A percentile compares a stretch with the other conserved stretches of the same genome.
Evolutionary conservation across 2,888 invertebrate genomes (phyloP).

Genomic region (Dione vanillae): DNA sequence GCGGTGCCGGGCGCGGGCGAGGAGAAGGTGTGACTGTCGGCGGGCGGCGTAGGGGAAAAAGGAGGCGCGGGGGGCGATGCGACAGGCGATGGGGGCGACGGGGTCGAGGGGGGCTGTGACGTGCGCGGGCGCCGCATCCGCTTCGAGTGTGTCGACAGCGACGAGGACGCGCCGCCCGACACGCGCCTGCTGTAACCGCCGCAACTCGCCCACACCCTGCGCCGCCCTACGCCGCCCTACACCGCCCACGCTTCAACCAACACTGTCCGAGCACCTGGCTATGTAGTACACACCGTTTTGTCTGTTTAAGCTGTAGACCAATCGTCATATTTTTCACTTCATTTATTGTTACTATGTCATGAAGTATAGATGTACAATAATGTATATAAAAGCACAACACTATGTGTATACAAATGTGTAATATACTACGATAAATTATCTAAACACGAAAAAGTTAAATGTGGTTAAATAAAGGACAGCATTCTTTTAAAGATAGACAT

Average conservation of each 20-base stretch:
- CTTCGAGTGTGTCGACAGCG: slow-evolving; percentile 75
- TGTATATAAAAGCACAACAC: neutral
- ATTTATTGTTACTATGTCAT: neutral
- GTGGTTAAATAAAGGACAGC: neutral
- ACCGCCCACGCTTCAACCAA: neutral
- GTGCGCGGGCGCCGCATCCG: slow-evolving; percentile 66
- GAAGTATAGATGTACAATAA: neutral
- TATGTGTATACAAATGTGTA: neutral
- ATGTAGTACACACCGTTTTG: too few relatives aligned
- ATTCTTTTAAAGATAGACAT: slow-evolving; percentile 6
- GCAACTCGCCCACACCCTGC: slow-evolving; percentile 46
- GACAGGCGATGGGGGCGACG: slow-evolving; percentile 35
- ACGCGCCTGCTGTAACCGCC: slow-evolving; percentile 62
- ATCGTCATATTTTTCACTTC: slow-evolving; percentile 9
- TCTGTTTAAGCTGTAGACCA: neutral
- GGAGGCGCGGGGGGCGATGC: slow-evolving; percentile 33
- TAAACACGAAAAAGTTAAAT: neutral
- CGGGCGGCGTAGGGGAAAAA: slow-evolving; percentile 65
- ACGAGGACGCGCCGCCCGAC: slow-evolving; percentile 72
- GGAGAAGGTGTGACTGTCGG: slow-evolving; percentile 93
- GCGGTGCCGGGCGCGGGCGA: slow-evolving; percentile 87
- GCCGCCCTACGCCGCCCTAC: slow-evolving; percentile 37
- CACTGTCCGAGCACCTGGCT: too few relatives aligned
- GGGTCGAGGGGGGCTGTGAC: slow-evolving; percentile 46
- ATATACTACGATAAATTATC: slow-evolving; percentile 14